Evolutionary conservation across 2,888 invertebrate species (phyloP).

Genomic region (Fragum fragum): DNA sequence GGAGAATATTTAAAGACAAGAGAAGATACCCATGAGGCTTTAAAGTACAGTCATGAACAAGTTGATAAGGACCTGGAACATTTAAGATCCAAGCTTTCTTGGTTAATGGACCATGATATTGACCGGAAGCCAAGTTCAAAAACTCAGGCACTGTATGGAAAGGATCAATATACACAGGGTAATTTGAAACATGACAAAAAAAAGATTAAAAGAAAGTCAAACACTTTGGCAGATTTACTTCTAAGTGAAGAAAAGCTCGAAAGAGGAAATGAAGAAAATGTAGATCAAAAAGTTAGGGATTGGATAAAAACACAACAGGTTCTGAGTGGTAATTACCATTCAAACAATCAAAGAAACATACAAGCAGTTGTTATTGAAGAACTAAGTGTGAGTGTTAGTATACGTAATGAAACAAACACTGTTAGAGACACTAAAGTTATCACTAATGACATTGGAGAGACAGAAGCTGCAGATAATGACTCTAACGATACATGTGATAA

Average conservation of each 20-base stretch:
- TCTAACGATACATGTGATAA: slow-evolving; percentile 55
- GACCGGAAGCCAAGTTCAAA: background rate
- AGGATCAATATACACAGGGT: background rate
- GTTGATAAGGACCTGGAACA: slow-evolving; percentile 25
- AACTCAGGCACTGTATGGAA: background rate
- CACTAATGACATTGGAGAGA: background rate
- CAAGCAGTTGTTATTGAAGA: slow-evolving; percentile 59
- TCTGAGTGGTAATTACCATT: background rate
- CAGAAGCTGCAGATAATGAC: slow-evolving; percentile 4
- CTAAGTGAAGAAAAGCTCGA: background rate
- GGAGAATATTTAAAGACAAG: slow-evolving; percentile 52
- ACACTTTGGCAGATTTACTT: slow-evolving; percentile 5
- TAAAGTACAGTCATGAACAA: slow-evolving; percentile 22
- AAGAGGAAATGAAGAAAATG: slow-evolving; percentile 3
- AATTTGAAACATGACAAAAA: background rate
- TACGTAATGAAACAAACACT: slow-evolving; percentile 15
- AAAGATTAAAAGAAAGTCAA: background rate
- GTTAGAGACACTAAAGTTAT: background rate
- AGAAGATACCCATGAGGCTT: slow-evolving; percentile 48
- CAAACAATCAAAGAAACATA: background rate
- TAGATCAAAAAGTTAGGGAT: slow-evolving; percentile 54
- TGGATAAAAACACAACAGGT: slow-evolving; percentile 60
- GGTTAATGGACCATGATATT: slow-evolving; percentile 9
- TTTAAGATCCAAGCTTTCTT: slow-evolving; percentile 18
- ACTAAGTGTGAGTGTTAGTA: slow-evolving; percentile 52